Base-by-base conservation (phyloP, 2,888 invertebrate genomes). In the Calameuta filiformis region DNA sequence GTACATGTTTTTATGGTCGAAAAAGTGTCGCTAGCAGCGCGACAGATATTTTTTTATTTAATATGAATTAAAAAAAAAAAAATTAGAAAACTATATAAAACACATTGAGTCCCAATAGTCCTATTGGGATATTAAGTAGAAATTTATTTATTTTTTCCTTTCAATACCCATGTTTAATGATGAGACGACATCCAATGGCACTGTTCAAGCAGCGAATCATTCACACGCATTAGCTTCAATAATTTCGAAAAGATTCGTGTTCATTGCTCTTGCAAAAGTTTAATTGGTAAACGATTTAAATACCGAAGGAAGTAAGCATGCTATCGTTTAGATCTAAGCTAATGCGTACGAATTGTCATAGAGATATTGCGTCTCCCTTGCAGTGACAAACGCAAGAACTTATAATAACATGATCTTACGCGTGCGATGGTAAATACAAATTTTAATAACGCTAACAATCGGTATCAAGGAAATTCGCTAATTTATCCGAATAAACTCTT, bases 401-500 rank as follows among this genome's bases (percentile, higher is more conserved):
- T 15, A 73, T 12, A 33, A 34, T 35, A 74, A 74, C 37, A 73
- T 40, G 23, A 73, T 71, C 75, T 33, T 75, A 78, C 56, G 71
- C 68, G 69, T 73, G 73, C 68, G 31, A 68, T 73, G 68, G 78
- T 68, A 76, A 78, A 76, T 76, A 78, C 71, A 75, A 78, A 78
- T 78, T 56, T 76, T 73, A 71, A 78, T 73, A 76, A 78, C 73
- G 68, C 68, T 75, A 76, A 76, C 76, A 78, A 78, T 68, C 68
- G 75, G 69, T 75, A 35, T 78, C 35, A 69, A 76, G 68, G 68
- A 71, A 76, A 73, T 73, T 75, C 35, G 31, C 69, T 34, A 33
- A 75, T 34, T 33, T 37, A 75, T 76, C 35, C 68, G 35, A 73
- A 34, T 73, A 23, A 31, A 78, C 34, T 75, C 35, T 76, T 73